Base-by-base conservation (phyloP, 2,797 vertebrate species). In the Acrossocheilus wenchowensis region DNA sequence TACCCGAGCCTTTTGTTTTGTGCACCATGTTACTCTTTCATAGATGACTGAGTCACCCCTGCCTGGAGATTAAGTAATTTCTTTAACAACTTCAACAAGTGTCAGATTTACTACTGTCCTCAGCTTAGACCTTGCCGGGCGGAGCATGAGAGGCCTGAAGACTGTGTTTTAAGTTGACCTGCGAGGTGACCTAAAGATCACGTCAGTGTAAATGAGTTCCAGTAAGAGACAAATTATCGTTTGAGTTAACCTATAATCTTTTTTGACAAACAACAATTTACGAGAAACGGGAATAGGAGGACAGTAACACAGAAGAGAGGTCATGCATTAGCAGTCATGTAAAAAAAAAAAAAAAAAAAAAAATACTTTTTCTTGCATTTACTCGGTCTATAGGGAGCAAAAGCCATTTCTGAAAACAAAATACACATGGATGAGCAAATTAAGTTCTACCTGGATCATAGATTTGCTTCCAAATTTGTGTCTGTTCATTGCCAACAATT, bases 41-140 rank as follows among this genome's bases (percentile, higher is more conserved):
- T 93, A 94, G 94, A 84, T 94, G 94, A 94, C 89, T 94, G 93
- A 92, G 82, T 94, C 87, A 94, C 89, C 90, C 92, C 79, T 93
- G 94, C 94, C 91, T 91, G 88, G 43, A 90, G 89, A 96, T 94
- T 94, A 95, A 94, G 84, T 94, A 93, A 95, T 96, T 95, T 94
- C 90, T 96, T 95, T 95, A 97, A 96, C 91, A 95, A 95, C 82
- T 92, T 90, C 79, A 90, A 78, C 89, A 83, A 39, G 88, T 93
- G 92, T 94, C 94, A 93, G 86, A 85, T 89, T 94, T 92, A 92
- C 82, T 92, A 89, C 80, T 90, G 92, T 90, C 90, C 82, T 80
- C 77, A 54, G 81, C 8, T 69, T 50, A 43, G 75, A 80, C 57
- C 45, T 34, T 66, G 69, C 23, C 7, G 50, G 78, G 64, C 15